A percentile compares a stretch with the other conserved stretches of the same genome.
phyloP scores from a whole-genome alignment of 2,888 invertebrate species.

The Stenodera caucasica region DNA sequence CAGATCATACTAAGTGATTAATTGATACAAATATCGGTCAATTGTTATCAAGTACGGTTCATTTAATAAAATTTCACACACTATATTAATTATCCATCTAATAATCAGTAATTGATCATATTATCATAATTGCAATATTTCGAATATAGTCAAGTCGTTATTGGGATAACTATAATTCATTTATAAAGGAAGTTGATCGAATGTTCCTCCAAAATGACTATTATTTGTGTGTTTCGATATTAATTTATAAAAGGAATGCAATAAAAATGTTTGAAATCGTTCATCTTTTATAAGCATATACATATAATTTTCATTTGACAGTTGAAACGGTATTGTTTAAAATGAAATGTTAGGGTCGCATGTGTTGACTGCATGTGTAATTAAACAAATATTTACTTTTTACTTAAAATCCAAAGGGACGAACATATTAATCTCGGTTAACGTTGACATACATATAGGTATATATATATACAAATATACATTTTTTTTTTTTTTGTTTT shows the following conservation, averaged over 20 bases:
- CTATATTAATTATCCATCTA: neutral
- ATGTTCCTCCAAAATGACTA: too few species aligned
- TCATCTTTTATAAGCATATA: slow-evolving; percentile 14
- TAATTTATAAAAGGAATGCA: slow-evolving; percentile 13
- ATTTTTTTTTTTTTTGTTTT: slow-evolving; percentile 14
- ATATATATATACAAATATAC: neutral
- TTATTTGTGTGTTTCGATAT: too few species aligned
- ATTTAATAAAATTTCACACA: neutral
- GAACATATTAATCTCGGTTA: slow-evolving; percentile 20
- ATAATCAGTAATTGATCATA: neutral
- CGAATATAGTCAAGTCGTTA: too few species aligned
- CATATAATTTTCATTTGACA: slow-evolving; percentile 14
- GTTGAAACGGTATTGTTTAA: slow-evolving; percentile 21
- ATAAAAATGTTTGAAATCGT: slow-evolving; percentile 21
- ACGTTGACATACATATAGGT: slow-evolving; percentile 7
- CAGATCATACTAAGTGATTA: slow-evolving; percentile 15
- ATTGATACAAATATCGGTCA: slow-evolving; percentile 14
- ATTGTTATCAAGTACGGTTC: neutral
- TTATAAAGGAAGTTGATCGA: too few species aligned
- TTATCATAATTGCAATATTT: neutral
- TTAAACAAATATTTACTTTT: slow-evolving; percentile 29
- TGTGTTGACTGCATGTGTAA: slow-evolving; percentile 25
- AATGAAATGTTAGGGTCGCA: slow-evolving; percentile 22
- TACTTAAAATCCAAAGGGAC: slow-evolving; percentile 22
- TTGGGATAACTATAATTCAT: too few species aligned